Evolutionary conservation across 2,888 invertebrate genomes (phyloP).

Genomic region (Machimus atricapillus): DNA sequence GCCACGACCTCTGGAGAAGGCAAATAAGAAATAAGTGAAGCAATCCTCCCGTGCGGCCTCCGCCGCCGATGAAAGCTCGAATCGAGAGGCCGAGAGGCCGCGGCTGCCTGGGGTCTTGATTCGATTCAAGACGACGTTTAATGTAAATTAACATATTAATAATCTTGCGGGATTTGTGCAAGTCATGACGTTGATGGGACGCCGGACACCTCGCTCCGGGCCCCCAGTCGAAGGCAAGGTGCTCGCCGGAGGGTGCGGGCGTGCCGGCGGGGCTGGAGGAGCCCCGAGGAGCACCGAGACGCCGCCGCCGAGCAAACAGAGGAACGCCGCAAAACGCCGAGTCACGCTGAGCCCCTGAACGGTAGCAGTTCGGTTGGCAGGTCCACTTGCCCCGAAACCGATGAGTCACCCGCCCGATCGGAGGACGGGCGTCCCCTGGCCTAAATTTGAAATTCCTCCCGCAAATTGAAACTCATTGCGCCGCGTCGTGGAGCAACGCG

Average conservation of each 20-base stretch:
- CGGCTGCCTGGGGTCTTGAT: neutral
- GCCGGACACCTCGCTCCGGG: neutral
- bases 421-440: neutral
- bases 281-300: neutral
- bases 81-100: neutral
- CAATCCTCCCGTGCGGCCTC: neutral
- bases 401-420: neutral
- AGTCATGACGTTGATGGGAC: constrained; percentile 33
- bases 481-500: neutral
- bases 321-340: neutral
- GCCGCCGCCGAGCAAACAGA: constrained; percentile 4
- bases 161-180: constrained; percentile 11
- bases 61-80: neutral
- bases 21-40: constrained; percentile 20
- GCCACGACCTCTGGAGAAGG: neutral
- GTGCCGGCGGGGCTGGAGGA: neutral
- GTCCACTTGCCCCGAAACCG: constrained; percentile 26
- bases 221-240: neutral
- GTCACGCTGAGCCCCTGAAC: constrained; percentile 15
- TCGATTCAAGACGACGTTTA: constrained; percentile 37
- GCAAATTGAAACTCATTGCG: constrained; percentile 15
- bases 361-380: constrained; percentile 15
- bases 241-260: neutral
- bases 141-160: constrained; percentile 41
- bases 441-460: neutral